Evolutionary conservation across 2,113 vertebrate species (phyloP).

Genomic region (Neopipo cinnamomea): DNA sequence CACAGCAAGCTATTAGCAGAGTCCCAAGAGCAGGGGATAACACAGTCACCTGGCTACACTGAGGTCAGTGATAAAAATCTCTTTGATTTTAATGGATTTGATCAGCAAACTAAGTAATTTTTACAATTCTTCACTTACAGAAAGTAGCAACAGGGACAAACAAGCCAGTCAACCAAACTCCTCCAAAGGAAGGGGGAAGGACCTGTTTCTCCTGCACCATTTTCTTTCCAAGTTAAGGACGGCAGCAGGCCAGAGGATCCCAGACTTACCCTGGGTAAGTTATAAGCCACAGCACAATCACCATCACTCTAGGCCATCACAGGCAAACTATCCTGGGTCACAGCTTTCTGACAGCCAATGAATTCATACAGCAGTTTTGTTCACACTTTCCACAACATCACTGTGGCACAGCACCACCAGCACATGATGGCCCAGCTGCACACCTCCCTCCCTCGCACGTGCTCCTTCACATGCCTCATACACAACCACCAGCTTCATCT

Average conservation of each 20-base stretch:
- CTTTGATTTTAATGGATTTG: neutral
- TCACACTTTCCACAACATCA: rapidly evolving
- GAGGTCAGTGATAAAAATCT: neutral
- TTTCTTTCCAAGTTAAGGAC: neutral
- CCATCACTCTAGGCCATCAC: neutral
- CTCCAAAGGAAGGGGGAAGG: rapidly evolving
- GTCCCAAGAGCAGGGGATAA: neutral
- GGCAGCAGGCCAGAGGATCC: neutral
- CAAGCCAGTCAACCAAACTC: neutral
- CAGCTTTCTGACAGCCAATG: neutral
- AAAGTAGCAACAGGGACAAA: neutral
- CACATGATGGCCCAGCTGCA: rapidly evolving
- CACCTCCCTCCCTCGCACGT: rapidly evolving
- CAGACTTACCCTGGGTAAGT: neutral
- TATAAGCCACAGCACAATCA: neutral
- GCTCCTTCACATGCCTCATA: neutral
- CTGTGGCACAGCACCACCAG: neutral
- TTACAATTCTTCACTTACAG: neutral
- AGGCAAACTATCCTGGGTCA: neutral
- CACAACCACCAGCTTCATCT: rapidly evolving
- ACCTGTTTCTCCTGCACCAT: neutral
- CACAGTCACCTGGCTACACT: neutral
- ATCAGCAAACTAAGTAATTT: neutral
- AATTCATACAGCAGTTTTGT: neutral
- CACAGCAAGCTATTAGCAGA: neutral